Evolutionary conservation across 2,113 vertebrate species (phyloP).

Genomic region (Percopsis transmontana): DNA sequence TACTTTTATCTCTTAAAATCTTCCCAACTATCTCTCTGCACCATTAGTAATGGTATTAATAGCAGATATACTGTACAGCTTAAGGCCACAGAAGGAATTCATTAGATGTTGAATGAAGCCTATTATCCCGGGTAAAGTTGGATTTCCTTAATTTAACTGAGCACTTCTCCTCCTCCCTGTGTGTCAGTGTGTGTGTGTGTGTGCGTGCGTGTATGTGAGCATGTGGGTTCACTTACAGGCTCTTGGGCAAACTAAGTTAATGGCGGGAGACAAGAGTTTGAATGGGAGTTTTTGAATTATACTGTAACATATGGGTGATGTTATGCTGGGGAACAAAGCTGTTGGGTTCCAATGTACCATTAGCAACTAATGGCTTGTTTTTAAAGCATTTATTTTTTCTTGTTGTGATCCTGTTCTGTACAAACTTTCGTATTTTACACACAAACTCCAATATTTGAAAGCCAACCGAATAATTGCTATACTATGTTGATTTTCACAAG

Average conservation of each 20-base stretch:
- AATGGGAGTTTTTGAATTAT: conserved; percentile 46
- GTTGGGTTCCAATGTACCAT: conserved; percentile 51
- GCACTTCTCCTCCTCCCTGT: conserved; percentile 35
- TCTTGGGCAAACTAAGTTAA: conserved; percentile 61
- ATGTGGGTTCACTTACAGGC: conserved; percentile 43
- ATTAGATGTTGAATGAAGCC: conserved; percentile 63
- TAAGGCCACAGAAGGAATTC: conserved; percentile 60
- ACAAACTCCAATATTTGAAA: conserved; percentile 11
- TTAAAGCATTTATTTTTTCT: conserved; percentile 5
- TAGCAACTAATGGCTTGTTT: conserved; percentile 54
- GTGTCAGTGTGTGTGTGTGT: conserved; percentile 1
- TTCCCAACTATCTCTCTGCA: conserved; percentile 28
- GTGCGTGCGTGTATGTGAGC: conserved; percentile 8
- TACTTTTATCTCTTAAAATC: conserved; percentile 41
- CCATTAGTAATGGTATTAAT: conserved; percentile 71
- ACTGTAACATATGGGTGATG: conserved; percentile 67
- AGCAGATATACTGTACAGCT: conserved; percentile 57
- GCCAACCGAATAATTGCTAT: background rate
- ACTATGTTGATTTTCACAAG: conserved; percentile 8
- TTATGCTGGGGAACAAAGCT: conserved; percentile 53
- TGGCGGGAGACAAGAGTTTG: conserved; percentile 63
- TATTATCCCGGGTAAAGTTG: conserved; percentile 53
- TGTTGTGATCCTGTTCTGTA: conserved; percentile 19
- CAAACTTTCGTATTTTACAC: conserved; percentile 15
- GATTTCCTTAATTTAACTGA: conserved; percentile 52